phyloP scores from a whole-genome alignment of 2,113 vertebrate genomes.

The Orthochromis malagaraziensis region DNA sequence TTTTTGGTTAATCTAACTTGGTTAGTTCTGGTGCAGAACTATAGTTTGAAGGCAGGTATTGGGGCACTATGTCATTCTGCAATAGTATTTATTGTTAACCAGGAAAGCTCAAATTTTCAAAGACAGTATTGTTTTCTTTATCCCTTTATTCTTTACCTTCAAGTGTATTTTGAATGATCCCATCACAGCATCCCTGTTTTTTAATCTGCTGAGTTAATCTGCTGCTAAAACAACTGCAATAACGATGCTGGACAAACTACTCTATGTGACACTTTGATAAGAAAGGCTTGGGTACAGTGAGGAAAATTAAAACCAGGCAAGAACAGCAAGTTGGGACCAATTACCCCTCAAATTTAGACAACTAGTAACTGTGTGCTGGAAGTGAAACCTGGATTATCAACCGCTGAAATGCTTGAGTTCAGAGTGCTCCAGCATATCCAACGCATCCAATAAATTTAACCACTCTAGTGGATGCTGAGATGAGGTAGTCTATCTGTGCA shows the following conservation, averaged over 20 bases:
- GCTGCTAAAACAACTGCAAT: constrained; percentile 7
- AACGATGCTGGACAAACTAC: not conserved
- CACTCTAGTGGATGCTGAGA: constrained; percentile 18
- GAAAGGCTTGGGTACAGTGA: not conserved
- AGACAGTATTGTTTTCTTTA: not conserved
- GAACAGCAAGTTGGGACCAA: not conserved
- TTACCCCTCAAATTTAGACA: not conserved
- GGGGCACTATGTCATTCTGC: not conserved
- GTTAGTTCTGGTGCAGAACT: not conserved
- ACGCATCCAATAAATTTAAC: constrained; percentile 25
- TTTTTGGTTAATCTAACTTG: constrained; percentile 14
- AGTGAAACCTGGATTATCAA: constrained; percentile 4
- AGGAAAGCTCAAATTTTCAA: not conserved
- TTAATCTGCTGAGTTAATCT: not conserved
- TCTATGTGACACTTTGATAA: not conserved
- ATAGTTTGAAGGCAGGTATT: not conserved
- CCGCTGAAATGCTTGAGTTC: constrained; percentile 15
- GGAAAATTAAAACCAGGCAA: constrained; percentile 2
- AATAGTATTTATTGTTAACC: constrained; percentile 18
- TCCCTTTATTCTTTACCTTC: not conserved
- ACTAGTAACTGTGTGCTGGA: not conserved
- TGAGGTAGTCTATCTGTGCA: constrained; percentile 45
- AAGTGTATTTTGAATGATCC: not conserved
- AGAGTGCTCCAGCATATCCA: not conserved
- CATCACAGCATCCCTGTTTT: not conserved